A percentile compares a stretch with the other conserved stretches of the same genome.
phyloP scores from a whole-genome alignment of 2,888 invertebrate species.

The Rugalucina vietnamica region DNA sequence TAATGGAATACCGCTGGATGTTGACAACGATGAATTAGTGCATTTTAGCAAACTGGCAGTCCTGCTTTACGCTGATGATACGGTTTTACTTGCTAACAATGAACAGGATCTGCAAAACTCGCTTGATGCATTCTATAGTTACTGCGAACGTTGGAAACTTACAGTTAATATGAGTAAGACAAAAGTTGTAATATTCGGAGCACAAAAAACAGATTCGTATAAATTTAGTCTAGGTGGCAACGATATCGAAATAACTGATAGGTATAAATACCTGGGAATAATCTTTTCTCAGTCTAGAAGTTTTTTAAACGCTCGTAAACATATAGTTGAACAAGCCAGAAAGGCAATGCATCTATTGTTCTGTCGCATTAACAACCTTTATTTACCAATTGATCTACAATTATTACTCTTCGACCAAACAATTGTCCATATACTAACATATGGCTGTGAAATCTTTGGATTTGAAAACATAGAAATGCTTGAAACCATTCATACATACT shows the following conservation, averaged over 20 bases:
- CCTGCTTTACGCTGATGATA: not conserved
- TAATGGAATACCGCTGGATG: too few relatives aligned
- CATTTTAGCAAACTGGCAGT: too few relatives aligned
- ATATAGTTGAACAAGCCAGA: not conserved
- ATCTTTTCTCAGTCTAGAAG: conserved; percentile 9
- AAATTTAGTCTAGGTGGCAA: not conserved
- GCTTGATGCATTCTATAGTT: not conserved
- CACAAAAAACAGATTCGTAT: too few relatives aligned
- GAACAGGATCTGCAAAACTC: not conserved
- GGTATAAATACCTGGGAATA: conserved; percentile 26
- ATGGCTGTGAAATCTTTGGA: too few relatives aligned
- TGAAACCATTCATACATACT: too few relatives aligned
- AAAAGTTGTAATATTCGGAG: too few relatives aligned
- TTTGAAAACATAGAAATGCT: too few relatives aligned
- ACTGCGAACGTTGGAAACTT: not conserved
- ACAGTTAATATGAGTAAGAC: not conserved
- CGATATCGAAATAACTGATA: not conserved
- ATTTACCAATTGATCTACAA: conserved; percentile 22
- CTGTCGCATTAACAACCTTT: conserved; percentile 20
- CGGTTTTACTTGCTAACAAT: not conserved
- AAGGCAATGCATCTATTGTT: not conserved
- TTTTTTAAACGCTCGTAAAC: conserved; percentile 19
- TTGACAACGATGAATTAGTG: too few relatives aligned
- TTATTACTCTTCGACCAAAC: conserved; percentile 16
- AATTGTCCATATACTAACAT: conserved; percentile 17